Conservation (phyloP, 2,113 vertebrate genomes). For the Callocephalon fimbriatum region DNA sequence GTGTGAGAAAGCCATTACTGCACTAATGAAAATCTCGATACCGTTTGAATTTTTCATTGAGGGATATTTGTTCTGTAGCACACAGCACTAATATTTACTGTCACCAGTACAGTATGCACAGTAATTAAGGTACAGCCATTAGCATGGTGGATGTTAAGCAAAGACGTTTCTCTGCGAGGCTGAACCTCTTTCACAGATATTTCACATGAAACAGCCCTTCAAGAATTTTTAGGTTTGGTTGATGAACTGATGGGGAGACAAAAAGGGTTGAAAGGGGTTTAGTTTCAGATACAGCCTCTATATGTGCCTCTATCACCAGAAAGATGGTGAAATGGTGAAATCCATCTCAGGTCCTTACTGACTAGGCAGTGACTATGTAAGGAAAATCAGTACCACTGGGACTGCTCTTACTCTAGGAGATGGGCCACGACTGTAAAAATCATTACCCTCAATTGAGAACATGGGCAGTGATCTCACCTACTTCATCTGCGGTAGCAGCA, state of each 20-base stretch:
- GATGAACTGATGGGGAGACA: background rate
- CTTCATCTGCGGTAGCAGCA: accelerated
- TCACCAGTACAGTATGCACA: background rate
- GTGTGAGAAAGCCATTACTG: slow-evolving; percentile 62
- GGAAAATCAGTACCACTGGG: background rate
- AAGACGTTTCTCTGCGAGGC: background rate
- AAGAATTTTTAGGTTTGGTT: background rate
- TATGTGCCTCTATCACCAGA: background rate
- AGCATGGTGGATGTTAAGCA: slow-evolving; percentile 8
- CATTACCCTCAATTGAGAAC: accelerated
- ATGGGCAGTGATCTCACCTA: accelerated
- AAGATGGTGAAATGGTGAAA: background rate
- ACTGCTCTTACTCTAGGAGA: background rate
- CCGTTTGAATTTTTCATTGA: slow-evolving; percentile 64
- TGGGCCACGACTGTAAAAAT: background rate
- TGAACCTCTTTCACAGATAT: background rate
- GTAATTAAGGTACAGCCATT: slow-evolving; percentile 60
- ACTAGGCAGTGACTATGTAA: accelerated
- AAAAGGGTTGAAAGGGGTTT: background rate
- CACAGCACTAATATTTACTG: slow-evolving; percentile 70
- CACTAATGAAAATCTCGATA: slow-evolving; percentile 68
- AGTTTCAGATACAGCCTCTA: background rate
- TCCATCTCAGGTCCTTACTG: background rate
- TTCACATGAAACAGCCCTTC: background rate
- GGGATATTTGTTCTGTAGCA: slow-evolving; percentile 63